Evolutionary conservation across 2,113 vertebrate species (phyloP), one percentile per base, ranked within the genome.

Genomic region (Cyanocitta stelleri): DNA sequence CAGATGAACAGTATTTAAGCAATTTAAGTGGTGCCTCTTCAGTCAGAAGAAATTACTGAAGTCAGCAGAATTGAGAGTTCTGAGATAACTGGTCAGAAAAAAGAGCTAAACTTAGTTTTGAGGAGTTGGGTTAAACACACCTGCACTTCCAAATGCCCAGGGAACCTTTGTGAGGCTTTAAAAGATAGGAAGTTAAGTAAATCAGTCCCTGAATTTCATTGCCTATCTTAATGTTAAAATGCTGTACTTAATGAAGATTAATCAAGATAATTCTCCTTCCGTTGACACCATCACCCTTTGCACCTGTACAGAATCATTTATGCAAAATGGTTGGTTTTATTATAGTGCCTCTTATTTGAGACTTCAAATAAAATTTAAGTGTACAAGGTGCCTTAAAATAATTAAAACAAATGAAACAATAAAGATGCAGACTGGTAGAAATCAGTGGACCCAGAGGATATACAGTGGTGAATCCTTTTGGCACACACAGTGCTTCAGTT

Each of bases 41-140:
- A 90, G 74, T 86, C 78, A 96, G 73, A 96, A 95, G 68, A 63
- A 77, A 79, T 54, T 51, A 59, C 75, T 94, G 87, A 97, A 66
- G 51, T 87, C 61, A 77, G 35, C 52, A 63, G 59, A 89, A 77
- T 71, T 82, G 37, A 77, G 92, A 91, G 62, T 88, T 95, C 81
- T 87, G 85, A 82, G 32, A 46, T 67, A 75, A 78, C 8, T 43
- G 75, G 62, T 71, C 58, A 73, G 80, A 80, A 72, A 89, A 89
- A 78, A 87, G 37, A 67, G 9, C 6, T 62, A 29, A 74, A 64
- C 39, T 84, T 84, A 41, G 20, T 90, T 88, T n/a, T 72, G 44
- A 93, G 56, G 22, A 77, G 35, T 14, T 73, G 68, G 43, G 29
- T 68, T 90, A 89, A 93, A 90, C 41, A 78, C 59, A 94, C 8